phyloP scores from a whole-genome alignment of 1,140 invertebrate genomes.

The Drosophila melanogaster region DNA sequence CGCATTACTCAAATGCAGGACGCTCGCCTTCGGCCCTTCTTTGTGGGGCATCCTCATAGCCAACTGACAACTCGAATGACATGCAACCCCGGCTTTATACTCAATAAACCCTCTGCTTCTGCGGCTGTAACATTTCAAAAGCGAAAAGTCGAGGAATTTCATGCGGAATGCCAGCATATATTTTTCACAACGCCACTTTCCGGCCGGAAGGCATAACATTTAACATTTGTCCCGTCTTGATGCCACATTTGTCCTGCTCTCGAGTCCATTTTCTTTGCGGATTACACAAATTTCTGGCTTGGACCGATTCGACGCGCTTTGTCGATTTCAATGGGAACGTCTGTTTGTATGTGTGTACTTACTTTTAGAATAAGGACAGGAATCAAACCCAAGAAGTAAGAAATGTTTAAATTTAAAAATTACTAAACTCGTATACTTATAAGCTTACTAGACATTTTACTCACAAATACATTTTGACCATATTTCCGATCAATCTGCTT shows the following conservation, averaged over 20 bases:
- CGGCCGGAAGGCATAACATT: constrained; percentile 30
- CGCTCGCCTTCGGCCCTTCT: constrained; percentile 37
- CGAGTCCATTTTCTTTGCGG: constrained; percentile 11
- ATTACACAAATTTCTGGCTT: constrained; percentile 19
- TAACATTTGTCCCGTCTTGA: constrained; percentile 43
- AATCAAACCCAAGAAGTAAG: neutral
- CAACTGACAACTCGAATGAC: constrained; percentile 65
- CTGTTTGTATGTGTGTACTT: neutral
- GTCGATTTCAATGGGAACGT: neutral
- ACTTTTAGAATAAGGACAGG: neutral
- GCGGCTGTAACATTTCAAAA: constrained; percentile 67
- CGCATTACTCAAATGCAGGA: constrained; percentile 70
- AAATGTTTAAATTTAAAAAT: neutral
- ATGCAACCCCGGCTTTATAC: constrained; percentile 36
- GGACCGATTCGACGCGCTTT: constrained; percentile 18
- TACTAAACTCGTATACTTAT: neutral
- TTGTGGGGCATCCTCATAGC: constrained; percentile 34
- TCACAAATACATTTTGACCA: neutral
- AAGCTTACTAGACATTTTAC: neutral
- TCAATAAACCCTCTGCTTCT: constrained; percentile 9
- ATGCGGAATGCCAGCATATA: constrained; percentile 51
- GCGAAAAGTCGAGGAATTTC: constrained; percentile 60
- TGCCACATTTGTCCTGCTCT: constrained; percentile 28
- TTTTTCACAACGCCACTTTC: constrained; percentile 41
- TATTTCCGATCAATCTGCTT: constrained; percentile 23